Percentiles rank a stretch among this genome's conserved stretches.
phyloP scores from a whole-genome alignment of 1,140 invertebrate genomes.

The Atta texana region DNA sequence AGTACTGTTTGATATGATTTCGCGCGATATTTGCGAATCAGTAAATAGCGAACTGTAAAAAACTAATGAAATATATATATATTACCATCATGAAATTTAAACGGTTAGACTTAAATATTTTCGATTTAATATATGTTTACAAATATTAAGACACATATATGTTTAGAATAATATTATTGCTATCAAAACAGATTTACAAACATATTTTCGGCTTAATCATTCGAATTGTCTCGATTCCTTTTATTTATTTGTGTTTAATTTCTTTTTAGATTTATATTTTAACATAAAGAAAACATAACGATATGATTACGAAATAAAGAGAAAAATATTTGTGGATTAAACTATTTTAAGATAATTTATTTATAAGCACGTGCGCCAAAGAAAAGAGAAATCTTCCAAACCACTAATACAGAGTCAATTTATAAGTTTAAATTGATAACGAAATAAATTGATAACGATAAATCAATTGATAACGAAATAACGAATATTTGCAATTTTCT shows the following conservation, averaged over 20 bases:
- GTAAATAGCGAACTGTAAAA: neutral
- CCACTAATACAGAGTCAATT: neutral
- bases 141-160: slow-evolving; percentile 14
- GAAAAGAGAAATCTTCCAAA: neutral
- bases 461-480: neutral
- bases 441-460: neutral
- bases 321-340: neutral
- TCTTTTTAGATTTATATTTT: neutral
- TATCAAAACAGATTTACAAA: neutral
- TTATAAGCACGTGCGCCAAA: neutral
- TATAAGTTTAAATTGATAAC: neutral
- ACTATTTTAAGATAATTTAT: neutral
- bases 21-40: neutral
- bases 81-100: slow-evolving; percentile 10
- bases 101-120: slow-evolving; percentile 3
- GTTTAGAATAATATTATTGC: slow-evolving; percentile 31
- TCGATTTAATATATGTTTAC: slow-evolving; percentile 23
- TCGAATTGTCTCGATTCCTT: neutral
- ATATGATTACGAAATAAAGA: neutral
- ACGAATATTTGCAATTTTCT: slow-evolving; percentile 3
- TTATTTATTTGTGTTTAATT: neutral
- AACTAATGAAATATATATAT: neutral
- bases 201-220: neutral
- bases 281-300: neutral
- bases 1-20: neutral